phyloP scores from a whole-genome alignment of 1,140 invertebrate genomes.

The Bombus waltoni region DNA sequence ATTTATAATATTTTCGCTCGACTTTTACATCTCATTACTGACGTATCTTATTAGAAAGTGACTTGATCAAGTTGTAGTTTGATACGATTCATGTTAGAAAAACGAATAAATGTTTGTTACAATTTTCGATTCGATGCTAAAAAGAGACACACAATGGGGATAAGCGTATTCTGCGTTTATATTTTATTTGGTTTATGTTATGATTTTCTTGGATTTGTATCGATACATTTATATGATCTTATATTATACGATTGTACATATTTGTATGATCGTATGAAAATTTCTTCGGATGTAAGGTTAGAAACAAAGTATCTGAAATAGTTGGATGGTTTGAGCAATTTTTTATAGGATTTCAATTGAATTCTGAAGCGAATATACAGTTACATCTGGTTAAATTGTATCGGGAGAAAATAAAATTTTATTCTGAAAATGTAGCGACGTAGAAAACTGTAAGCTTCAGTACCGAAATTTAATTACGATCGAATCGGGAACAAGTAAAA shows the following conservation, averaged over 20 bases:
- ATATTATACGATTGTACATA: neutral
- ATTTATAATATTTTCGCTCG: neutral
- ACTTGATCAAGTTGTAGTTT: neutral
- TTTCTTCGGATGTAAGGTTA: neutral
- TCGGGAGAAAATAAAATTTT: neutral
- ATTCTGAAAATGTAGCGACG: too few relatives aligned
- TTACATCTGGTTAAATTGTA: neutral
- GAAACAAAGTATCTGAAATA: neutral
- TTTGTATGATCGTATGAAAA: neutral
- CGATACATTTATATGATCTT: neutral
- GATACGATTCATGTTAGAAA: neutral
- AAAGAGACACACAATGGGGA: neutral
- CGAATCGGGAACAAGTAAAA: too few relatives aligned
- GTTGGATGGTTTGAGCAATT: neutral
- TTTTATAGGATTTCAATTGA: neutral
- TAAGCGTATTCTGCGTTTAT: too few relatives aligned
- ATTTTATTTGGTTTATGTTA: neutral
- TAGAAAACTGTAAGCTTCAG: neutral
- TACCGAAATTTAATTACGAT: too few relatives aligned
- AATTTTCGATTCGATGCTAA: neutral
- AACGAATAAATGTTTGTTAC: neutral
- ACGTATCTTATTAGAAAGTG: neutral
- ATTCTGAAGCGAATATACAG: neutral
- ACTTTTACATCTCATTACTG: neutral
- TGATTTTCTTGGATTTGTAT: neutral